Conservation (phyloP, 2,113 vertebrate species). For the Pituophis catenifer region DNA sequence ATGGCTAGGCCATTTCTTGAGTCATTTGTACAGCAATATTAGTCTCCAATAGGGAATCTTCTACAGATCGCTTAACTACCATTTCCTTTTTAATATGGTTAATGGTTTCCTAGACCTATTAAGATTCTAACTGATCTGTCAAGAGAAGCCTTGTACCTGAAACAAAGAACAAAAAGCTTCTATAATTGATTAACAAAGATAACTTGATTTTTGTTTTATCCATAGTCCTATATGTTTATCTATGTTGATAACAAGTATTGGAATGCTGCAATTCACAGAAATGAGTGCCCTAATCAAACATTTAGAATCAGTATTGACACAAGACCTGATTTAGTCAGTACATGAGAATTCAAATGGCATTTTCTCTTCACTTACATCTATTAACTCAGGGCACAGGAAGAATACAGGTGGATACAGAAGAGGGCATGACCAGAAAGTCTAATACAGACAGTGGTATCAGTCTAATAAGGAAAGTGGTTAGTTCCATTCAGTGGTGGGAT, state of each 20-base stretch:
- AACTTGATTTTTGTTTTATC: neutral
- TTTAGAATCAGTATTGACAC: neutral
- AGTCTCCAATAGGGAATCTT: neutral
- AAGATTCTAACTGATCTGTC: neutral
- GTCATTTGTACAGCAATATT: neutral
- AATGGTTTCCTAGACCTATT: neutral
- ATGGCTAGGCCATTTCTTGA: neutral
- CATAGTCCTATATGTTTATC: neutral
- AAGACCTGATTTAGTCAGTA: neutral
- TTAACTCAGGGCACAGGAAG: neutral
- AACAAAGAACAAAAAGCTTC: neutral
- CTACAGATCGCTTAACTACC: neutral
- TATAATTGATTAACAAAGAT: neutral
- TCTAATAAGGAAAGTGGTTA: neutral
- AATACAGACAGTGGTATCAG: neutral
- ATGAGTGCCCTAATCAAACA: neutral
- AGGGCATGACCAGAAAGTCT: neutral
- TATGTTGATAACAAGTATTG: neutral
- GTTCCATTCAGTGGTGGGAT: neutral
- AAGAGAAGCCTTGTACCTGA: neutral
- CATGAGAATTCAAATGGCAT: neutral
- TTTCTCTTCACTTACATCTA: neutral
- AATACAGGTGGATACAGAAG: neutral
- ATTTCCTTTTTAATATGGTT: neutral
- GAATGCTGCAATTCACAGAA: neutral